Conservation (phyloP, 2,113 vertebrate genomes). For the Dinomys branickii region DNA sequence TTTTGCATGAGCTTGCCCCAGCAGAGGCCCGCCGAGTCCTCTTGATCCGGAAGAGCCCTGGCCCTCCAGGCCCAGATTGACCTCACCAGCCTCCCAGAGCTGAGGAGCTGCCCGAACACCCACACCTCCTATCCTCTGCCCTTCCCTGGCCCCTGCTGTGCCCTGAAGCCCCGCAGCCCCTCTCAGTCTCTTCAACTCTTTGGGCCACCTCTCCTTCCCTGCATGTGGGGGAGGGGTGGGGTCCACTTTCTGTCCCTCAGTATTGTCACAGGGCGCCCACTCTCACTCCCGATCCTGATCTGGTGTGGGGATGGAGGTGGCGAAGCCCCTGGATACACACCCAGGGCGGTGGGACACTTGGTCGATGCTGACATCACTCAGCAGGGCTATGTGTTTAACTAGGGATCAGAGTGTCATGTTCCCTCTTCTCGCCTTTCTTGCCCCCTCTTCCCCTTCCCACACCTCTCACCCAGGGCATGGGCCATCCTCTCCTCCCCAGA, state of each 20-base stretch:
- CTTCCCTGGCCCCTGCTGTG: background rate
- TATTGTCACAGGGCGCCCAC: constrained; percentile 64
- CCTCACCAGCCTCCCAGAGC: background rate
- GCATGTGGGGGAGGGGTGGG: constrained; percentile 42
- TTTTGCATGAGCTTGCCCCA: background rate
- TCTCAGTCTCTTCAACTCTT: background rate
- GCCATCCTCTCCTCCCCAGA: background rate
- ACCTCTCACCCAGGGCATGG: constrained; percentile 8
- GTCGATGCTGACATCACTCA: constrained; percentile 80
- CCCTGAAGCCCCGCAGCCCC: background rate
- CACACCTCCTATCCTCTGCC: background rate
- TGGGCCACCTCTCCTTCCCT: background rate
- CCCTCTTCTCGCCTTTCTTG: constrained; percentile 27
- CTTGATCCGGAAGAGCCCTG: background rate
- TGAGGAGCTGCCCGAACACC: background rate
- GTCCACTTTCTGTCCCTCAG: constrained; percentile 66
- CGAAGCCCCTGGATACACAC: constrained; percentile 72
- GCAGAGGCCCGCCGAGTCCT: background rate
- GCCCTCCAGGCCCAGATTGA: background rate
- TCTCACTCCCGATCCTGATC: background rate
- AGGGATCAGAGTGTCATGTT: constrained; percentile 79
- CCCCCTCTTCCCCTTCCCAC: constrained; percentile 60
- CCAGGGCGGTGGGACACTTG: constrained; percentile 63
- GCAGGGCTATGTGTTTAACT: constrained; percentile 76
- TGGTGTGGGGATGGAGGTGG: constrained; percentile 39